Evolutionary conservation across 2,113 vertebrate species (phyloP).

Genomic region (Gnathonemus echidnorhynchus): DNA sequence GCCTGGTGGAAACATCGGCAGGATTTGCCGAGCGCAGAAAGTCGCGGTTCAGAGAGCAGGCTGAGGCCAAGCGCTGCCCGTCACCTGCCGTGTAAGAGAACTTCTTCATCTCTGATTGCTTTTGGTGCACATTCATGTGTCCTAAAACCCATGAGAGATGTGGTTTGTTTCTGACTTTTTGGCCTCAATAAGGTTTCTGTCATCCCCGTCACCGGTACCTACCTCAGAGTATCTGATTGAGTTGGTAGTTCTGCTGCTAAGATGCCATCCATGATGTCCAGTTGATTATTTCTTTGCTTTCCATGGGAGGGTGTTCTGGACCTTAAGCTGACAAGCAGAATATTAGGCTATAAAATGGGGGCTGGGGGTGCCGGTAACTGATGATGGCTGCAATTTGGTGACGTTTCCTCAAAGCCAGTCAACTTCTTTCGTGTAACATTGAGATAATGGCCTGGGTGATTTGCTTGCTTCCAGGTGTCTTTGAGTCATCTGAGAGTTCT

Average conservation of each 20-base stretch:
- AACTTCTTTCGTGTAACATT: background rate
- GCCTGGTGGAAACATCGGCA: background rate
- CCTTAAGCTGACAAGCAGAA: background rate
- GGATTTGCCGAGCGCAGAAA: background rate
- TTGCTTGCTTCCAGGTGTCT: background rate
- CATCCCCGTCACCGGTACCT: background rate
- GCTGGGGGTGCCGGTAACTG: background rate
- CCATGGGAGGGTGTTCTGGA: background rate
- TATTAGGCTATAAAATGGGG: background rate
- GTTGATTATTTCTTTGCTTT: background rate
- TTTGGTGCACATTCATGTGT: background rate
- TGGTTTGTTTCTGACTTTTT: background rate
- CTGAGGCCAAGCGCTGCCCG: background rate
- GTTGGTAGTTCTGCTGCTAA: background rate
- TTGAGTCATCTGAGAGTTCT: background rate
- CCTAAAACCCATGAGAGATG: background rate
- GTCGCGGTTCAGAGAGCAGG: background rate
- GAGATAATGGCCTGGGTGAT: background rate
- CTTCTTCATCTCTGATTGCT: background rate
- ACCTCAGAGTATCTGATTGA: background rate
- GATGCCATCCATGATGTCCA: background rate
- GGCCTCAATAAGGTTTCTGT: background rate
- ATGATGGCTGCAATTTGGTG: background rate
- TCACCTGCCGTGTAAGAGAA: background rate
- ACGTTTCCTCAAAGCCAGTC: background rate